Evolutionary conservation across 2,888 invertebrate genomes (phyloP), one percentile per base, ranked within the genome.

Genomic region (Brachyptera risi): DNA sequence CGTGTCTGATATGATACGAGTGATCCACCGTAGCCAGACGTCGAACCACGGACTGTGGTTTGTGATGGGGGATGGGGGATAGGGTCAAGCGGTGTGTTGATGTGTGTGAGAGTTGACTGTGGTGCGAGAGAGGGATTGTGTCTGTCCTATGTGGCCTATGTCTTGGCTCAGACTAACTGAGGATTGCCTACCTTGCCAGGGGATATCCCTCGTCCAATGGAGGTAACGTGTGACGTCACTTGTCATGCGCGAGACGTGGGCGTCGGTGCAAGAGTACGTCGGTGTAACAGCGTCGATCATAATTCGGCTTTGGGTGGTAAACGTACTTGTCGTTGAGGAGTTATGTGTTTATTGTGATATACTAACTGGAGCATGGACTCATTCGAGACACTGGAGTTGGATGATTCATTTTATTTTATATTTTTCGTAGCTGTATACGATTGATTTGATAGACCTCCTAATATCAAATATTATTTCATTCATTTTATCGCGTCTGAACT

Each of bases 111-210:
- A 23, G 44, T 51, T 35, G 54, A 38, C 37, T 56, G 26, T 26
- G 42, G 37, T 54, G 54, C 54, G 35, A 17, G 54, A 47, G n/a
- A 19, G 51, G 51, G 19, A 3, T 2, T 13, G 24, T 24, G 26
- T 51, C 3, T 19, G 50, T 51, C 50, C 50, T 26, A 3, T 37
- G 15, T 44, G 44, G 49, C 27, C 61, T 15, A 35, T 47, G 59
- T 54, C 63, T 51, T 47, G 58, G 42, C 63, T 63, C 60, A 35
- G 54, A 63, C 63, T 63, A 57, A 44, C 23, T 17, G 49, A 13
- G 57, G 49, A 38, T 57, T 38, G 57, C 61, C 61, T 61, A 61
- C 57, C 56, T 56, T 37, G 49, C 57, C 56, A 24, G 57, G 57
- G 38, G 50, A 9, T 26, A 17, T 23, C 47, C 47, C 35, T 56